Evolutionary conservation across 2,888 invertebrate genomes (phyloP).

Genomic region (Drosophila mayaguana): DNA sequence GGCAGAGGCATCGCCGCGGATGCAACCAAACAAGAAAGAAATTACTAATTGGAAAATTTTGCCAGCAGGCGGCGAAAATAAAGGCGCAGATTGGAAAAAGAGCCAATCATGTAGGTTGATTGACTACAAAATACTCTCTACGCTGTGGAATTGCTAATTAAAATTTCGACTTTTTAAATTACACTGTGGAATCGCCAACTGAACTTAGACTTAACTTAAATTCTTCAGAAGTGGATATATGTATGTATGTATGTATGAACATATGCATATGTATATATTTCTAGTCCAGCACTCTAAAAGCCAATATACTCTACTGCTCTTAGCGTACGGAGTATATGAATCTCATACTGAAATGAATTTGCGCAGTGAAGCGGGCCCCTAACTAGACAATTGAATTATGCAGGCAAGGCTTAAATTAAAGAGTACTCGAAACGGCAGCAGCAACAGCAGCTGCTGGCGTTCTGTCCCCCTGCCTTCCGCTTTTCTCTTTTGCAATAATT

Average conservation of each 20-base stretch:
- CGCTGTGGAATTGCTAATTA: not conserved
- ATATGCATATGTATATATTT: no score
- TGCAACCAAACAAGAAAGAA: slow-evolving; percentile 35
- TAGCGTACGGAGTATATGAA: not conserved
- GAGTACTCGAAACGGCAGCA: slow-evolving; percentile 25
- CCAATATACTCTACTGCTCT: not conserved
- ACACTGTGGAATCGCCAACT: no score
- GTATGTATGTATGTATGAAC: no score
- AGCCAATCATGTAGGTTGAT: not conserved
- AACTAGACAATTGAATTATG: slow-evolving; percentile 61
- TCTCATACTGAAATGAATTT: slow-evolving; percentile 44
- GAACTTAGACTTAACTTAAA: no score
- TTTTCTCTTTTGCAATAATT: slow-evolving; percentile 48
- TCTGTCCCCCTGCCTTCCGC: not conserved
- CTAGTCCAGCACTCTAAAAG: not conserved
- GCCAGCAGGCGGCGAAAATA: slow-evolving; percentile 41
- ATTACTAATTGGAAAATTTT: slow-evolving; percentile 71
- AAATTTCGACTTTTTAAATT: not conserved
- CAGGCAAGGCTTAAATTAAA: slow-evolving; percentile 62
- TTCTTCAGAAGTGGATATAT: no score
- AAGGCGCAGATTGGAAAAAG: slow-evolving; percentile 43
- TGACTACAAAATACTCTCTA: slow-evolving; percentile 7
- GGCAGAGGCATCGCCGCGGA: slow-evolving; percentile 24
- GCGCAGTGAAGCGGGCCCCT: slow-evolving; percentile 53
- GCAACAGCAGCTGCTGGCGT: slow-evolving; percentile 16